Conservation (phyloP, 2,113 vertebrate species). For the Andinoacara biseriatus region DNA sequence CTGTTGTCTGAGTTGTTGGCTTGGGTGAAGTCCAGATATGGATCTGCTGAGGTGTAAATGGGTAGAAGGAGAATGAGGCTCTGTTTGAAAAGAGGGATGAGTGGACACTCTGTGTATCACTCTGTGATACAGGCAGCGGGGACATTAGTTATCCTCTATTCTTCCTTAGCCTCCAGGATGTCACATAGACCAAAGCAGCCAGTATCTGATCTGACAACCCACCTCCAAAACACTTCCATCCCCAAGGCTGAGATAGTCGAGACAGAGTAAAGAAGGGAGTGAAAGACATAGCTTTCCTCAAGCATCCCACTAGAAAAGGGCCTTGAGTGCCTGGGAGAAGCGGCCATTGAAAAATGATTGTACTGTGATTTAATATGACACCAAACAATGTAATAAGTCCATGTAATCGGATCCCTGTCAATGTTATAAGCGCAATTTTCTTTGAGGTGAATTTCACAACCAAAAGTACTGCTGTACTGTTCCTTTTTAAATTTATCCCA, state of each 20-base stretch:
- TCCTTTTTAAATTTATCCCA: neutral
- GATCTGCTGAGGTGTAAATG: slow-evolving; percentile 72
- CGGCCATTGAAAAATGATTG: slow-evolving; percentile 39
- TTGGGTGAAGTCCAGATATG: slow-evolving; percentile 69
- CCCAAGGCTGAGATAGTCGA: slow-evolving; percentile 57
- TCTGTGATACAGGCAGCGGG: slow-evolving; percentile 48
- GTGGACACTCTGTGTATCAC: slow-evolving; percentile 51
- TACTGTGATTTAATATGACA: slow-evolving; percentile 53
- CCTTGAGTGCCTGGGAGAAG: slow-evolving; percentile 43
- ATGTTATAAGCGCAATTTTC: slow-evolving; percentile 28
- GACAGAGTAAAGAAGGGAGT: slow-evolving; percentile 49
- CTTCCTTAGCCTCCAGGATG: slow-evolving; percentile 60
- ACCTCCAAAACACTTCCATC: slow-evolving; percentile 70
- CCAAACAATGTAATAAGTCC: slow-evolving; percentile 30
- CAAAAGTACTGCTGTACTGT: neutral
- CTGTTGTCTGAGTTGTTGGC: slow-evolving; percentile 48
- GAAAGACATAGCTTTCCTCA: slow-evolving; percentile 37
- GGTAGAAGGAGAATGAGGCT: slow-evolving; percentile 45
- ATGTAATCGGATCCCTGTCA: slow-evolving; percentile 27
- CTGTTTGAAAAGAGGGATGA: slow-evolving; percentile 57
- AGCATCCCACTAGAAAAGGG: slow-evolving; percentile 28
- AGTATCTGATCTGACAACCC: slow-evolving; percentile 75
- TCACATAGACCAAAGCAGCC: slow-evolving; percentile 65
- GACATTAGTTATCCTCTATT: slow-evolving; percentile 66
- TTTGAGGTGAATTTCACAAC: slow-evolving; percentile 32